Evolutionary conservation across 2,888 invertebrate species (phyloP).

Genomic region (Habroteleia sp.): DNA sequence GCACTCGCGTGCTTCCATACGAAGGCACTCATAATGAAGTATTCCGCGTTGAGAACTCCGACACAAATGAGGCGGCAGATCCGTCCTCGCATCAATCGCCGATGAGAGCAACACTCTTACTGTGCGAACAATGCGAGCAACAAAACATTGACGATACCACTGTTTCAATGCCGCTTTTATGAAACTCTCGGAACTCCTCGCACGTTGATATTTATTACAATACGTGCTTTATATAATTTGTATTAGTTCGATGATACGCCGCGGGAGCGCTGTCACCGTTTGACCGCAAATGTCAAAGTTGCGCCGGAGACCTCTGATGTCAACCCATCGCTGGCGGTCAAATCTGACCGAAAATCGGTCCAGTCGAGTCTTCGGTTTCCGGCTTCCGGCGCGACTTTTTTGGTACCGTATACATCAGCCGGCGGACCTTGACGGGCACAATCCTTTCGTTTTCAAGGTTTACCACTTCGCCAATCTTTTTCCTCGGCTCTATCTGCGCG

Average conservation of each 20-base stretch:
- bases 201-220: constrained; percentile 54
- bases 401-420: constrained; percentile 15
- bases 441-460: constrained; percentile 44
- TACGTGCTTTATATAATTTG: constrained; percentile 52
- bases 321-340: constrained; percentile 23
- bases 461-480: constrained; percentile 26
- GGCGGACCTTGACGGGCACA: constrained; percentile 26
- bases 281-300: constrained; percentile 28
- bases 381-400: constrained; percentile 32
- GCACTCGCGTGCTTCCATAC: constrained; percentile 37
- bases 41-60: constrained; percentile 1
- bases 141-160: constrained; percentile 37
- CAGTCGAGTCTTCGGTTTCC: constrained; percentile 15
- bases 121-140: constrained; percentile 26
- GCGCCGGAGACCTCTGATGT: background rate
- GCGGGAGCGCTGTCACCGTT: constrained; percentile 28
- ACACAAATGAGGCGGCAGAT: constrained; percentile 2
- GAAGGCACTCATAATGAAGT: constrained; percentile 34
- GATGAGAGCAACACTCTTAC: constrained; percentile 23
- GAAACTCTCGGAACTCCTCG: constrained; percentile 36
- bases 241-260: constrained; percentile 39
- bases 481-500: constrained; percentile 12
- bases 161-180: constrained; percentile 41
- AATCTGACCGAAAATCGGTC: background rate
- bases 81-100: constrained; percentile 18